Conservation (phyloP, 2,113 vertebrate genomes). For the Channa maculata region DNA sequence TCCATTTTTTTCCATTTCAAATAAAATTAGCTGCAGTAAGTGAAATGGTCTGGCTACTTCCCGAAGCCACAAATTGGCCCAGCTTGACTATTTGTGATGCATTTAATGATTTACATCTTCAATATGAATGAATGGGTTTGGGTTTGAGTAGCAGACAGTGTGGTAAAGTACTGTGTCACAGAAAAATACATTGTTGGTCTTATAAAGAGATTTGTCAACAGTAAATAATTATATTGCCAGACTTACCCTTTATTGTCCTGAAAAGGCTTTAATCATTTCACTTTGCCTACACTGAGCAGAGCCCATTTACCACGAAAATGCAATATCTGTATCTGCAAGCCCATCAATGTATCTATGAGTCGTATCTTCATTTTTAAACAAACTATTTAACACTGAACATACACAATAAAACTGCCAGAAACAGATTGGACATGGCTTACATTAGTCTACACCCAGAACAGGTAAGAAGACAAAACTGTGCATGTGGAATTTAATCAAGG, state of each 20-base stretch:
- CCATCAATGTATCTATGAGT: not conserved
- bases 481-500: conserved; percentile 3
- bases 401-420: not conserved
- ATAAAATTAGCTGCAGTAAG: too few species aligned
- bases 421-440: not conserved
- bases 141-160: not conserved
- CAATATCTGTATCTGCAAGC: too few species aligned
- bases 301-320: not conserved
- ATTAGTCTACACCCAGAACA: not conserved
- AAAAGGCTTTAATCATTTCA: too few species aligned
- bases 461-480: not conserved
- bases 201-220: conserved; percentile 1
- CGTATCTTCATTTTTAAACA: not conserved
- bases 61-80: not conserved
- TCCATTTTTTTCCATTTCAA: too few species aligned
- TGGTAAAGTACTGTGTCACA: not conserved
- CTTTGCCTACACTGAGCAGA: not conserved
- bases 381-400: not conserved
- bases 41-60: too few species aligned
- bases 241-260: not conserved
- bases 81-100: not conserved
- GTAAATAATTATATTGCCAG: not conserved
- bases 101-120: not conserved
- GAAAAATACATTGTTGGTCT: not conserved
- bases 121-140: not conserved